Evolutionary conservation across 2,888 invertebrate genomes (phyloP).

Genomic region (Rhyacophila evoluta): DNA sequence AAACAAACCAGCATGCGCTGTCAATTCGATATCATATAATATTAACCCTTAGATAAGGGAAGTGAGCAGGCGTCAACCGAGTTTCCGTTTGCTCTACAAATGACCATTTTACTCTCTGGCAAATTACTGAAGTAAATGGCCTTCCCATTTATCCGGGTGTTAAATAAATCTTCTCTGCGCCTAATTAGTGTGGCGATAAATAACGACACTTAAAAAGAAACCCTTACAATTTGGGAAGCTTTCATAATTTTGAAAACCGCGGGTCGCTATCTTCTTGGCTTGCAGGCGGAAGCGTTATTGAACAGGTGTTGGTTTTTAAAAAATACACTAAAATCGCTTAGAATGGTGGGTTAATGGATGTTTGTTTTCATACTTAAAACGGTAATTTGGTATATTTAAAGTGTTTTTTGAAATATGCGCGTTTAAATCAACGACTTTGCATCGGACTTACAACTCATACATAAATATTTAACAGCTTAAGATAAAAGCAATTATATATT

Average conservation of each 20-base stretch:
- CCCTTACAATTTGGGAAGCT: neutral
- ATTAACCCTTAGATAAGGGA: neutral
- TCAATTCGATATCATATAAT: neutral
- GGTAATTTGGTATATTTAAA: too few species aligned
- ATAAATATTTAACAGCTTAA: too few species aligned
- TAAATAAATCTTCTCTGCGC: slow-evolving; percentile 31
- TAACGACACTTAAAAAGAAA: slow-evolving; percentile 37
- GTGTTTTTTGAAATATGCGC: too few species aligned
- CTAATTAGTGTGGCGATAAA: slow-evolving; percentile 42
- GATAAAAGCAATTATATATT: too few species aligned
- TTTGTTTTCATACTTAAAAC: too few species aligned
- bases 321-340: neutral
- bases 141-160: slow-evolving; percentile 35
- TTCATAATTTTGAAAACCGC: slow-evolving; percentile 18
- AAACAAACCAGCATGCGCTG: neutral
- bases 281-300: neutral
- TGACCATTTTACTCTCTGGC: neutral
- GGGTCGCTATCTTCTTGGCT: neutral
- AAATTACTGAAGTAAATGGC: slow-evolving; percentile 26
- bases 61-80: neutral
- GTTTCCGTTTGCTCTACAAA: slow-evolving; percentile 7
- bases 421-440: too few species aligned
- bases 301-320: neutral
- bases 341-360: neutral
- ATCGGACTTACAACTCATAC: too few species aligned